Percentiles rank a stretch among this genome's conserved stretches.
Conservation (phyloP, 2,888 invertebrate genomes). For the Tetragonula carbonaria region DNA sequence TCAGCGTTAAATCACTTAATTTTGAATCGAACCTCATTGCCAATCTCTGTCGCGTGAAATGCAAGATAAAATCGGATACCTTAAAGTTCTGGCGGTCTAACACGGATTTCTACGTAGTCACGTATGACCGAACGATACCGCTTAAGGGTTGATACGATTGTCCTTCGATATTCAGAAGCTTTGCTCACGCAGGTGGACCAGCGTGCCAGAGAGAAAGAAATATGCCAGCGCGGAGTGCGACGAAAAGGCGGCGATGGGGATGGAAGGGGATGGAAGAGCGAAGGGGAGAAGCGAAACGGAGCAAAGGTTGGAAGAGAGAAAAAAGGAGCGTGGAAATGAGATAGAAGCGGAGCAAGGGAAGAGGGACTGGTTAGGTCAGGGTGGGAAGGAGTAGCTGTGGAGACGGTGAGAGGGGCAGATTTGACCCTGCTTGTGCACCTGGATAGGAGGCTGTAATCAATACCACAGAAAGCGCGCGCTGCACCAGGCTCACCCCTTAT, state of each 20-base stretch:
- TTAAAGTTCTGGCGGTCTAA: too few relatives aligned
- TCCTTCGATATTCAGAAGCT: constrained; percentile 42
- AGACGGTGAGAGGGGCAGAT: constrained; percentile 70
- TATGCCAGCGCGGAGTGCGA: constrained; percentile 14
- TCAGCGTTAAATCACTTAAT: too few relatives aligned
- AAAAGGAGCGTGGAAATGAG: constrained; percentile 14
- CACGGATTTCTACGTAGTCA: too few relatives aligned
- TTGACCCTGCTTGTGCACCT: constrained; percentile 82
- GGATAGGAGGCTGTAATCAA: constrained; percentile 83
- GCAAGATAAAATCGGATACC: too few relatives aligned
- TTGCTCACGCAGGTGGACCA: constrained; percentile 59
- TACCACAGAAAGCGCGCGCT: constrained; percentile 80
- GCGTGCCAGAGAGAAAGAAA: constrained; percentile 23
- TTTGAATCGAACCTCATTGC: too few relatives aligned
- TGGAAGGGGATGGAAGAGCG: too few relatives aligned
- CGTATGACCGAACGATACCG: not conserved
- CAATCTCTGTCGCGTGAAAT: too few relatives aligned
- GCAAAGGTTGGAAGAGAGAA: not conserved
- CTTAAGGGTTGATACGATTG: constrained; percentile 12
- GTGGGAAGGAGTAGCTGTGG: constrained; percentile 58
- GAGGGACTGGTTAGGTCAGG: constrained; percentile 36
- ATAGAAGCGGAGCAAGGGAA: constrained; percentile 40
- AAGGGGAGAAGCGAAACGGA: constrained; percentile 3
- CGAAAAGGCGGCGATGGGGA: not conserved
- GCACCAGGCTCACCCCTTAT: constrained; percentile 74